phyloP scores from a whole-genome alignment of 2,888 invertebrate genomes.

The Eristalis arbustorum region DNA sequence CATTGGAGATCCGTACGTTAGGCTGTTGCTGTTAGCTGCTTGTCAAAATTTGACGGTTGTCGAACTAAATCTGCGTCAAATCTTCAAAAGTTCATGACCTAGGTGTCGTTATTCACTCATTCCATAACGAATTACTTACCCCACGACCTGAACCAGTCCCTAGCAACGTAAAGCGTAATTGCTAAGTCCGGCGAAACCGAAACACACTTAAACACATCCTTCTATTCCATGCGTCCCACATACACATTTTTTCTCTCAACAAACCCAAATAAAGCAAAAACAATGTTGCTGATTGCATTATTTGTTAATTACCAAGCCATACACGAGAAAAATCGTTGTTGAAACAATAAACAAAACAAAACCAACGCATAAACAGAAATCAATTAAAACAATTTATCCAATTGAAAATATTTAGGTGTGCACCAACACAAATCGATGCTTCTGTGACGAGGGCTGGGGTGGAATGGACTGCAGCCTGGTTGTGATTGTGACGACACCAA shows the following conservation, averaged over 20 bases:
- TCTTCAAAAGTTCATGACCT: no score
- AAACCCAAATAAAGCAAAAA: background rate
- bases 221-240: background rate
- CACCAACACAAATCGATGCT: conserved; percentile 95
- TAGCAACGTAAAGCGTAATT: no score
- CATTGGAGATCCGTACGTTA: no score
- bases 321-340: background rate
- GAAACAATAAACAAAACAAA: background rate
- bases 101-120: no score
- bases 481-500: conserved; percentile 85
- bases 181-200: no score
- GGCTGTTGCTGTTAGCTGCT: no score
- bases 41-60: no score
- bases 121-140: no score
- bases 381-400: background rate
- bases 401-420: conserved; percentile 85
- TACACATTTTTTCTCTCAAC: background rate
- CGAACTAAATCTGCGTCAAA: no score
- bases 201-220: no score
- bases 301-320: background rate
- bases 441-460: conserved; percentile 93
- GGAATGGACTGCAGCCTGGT: conserved; percentile 92
- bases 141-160: no score
- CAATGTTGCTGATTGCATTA: background rate
- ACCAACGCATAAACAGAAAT: conserved; percentile 1